Conservation (phyloP, 1,140 invertebrate species). For the Bombus soroeensis region DNA sequence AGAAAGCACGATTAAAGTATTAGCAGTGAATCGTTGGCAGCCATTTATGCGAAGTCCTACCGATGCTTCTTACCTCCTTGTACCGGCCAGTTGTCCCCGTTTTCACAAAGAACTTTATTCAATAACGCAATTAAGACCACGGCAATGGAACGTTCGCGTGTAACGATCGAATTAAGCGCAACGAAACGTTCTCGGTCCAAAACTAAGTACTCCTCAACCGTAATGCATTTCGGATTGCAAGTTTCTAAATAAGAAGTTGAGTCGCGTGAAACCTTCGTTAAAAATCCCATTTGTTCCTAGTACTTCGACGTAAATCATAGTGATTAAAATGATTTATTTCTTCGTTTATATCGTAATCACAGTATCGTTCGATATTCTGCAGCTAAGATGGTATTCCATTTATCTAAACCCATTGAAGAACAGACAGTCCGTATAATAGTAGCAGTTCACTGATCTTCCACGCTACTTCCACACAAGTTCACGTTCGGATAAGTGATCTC, state of each 20-base stretch:
- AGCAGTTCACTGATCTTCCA: neutral
- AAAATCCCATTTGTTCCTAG: neutral
- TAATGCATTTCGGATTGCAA: neutral
- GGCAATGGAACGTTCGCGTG: slow-evolving; percentile 22
- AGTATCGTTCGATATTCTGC: neutral
- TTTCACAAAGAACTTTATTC: slow-evolving; percentile 31
- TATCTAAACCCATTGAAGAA: neutral
- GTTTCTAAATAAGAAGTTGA: neutral
- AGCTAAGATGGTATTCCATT: neutral
- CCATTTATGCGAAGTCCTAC: slow-evolving; percentile 30
- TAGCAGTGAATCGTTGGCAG: neutral
- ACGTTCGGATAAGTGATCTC: neutral
- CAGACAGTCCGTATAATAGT: neutral
- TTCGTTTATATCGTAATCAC: neutral
- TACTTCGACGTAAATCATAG: neutral
- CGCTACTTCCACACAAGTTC: neutral
- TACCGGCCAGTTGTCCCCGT: slow-evolving; percentile 14
- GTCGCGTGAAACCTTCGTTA: neutral
- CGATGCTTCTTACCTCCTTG: slow-evolving; percentile 17
- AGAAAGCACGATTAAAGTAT: neutral
- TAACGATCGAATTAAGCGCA: slow-evolving; percentile 37
- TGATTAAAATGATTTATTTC: neutral
- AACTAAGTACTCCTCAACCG: neutral
- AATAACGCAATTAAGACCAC: slow-evolving; percentile 37
- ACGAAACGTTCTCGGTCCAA: neutral